Base-by-base conservation (phyloP, 2,797 vertebrate genomes). In the Crocodylus rhombifer region DNA sequence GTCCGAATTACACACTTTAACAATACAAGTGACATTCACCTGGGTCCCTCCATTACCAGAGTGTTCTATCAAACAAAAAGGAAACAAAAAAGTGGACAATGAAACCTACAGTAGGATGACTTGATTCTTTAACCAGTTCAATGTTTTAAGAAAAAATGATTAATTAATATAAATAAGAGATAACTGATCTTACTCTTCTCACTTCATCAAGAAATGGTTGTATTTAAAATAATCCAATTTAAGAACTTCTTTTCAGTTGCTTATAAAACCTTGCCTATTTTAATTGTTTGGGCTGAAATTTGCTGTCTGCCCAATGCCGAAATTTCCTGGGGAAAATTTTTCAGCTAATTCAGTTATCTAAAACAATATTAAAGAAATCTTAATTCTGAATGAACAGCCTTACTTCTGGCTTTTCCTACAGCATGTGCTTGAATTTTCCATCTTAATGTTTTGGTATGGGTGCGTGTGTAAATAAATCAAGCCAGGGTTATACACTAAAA, bases 1-100 rank as follows among this genome's bases (percentile, higher is more conserved):
- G 12, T 97, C 96, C 1, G 97, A 87, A 26, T 92, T 80, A 6
- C 96, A 97, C 2, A 98, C 92, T 3, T 96, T 96, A 86, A 98
- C 97, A 5, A 97, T 94, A 5, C 98, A 98, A 7, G 95, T 98
- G 65, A 98, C 97, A 0, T 97, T 98, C 87, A 98, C 97, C 7
- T 97, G 97, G 0, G 94, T 97, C 63, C 95, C 96, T 5, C 95
- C 30, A 0, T 73, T 92, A 3, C 88, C 77, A 5, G 93, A 93
- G 23, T 92, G 84, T 42, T 97, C 98, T 98, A 96, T 33, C 14
- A 84, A 90, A 89, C 3, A 76, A 94, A 80, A 18, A 93, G 71
- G 86, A 88, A 86, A 58, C 64, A 84, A 82, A 90, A 76, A 13
- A 12, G 1, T 4, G 33, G 74, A 86, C 61, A 88, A 82, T 30